These are phyloP conservation scores for Austrofundulus limnaeus DNA, from an alignment of 2,113 vertebrate species.

Conservation along the genomic window DNA sequence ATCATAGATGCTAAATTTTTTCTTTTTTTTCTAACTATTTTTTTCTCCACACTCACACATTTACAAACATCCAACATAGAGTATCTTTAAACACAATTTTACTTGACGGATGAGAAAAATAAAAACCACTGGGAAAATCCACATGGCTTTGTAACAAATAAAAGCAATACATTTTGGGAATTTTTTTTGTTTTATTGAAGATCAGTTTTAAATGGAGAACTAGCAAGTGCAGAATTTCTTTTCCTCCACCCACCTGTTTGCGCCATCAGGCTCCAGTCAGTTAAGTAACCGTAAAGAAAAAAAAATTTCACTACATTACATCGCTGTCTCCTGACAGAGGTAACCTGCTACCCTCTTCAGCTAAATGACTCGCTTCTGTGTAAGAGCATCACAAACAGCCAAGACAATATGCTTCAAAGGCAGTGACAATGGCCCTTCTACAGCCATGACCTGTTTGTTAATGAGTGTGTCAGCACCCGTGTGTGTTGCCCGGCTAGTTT, in stretches of 20 bases:
- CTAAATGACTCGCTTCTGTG: constrained; percentile 63
- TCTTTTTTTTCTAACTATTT: no score
- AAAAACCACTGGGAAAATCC: no score
- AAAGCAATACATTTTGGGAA: neutral
- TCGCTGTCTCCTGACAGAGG: constrained; percentile 39
- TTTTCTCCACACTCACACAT: no score
- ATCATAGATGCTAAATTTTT: no score
- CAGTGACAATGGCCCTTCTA: constrained; percentile 45
- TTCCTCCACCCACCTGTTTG: constrained; percentile 1
- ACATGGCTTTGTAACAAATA: no score
- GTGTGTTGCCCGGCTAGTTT: constrained; percentile 74
- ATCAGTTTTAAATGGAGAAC: neutral
- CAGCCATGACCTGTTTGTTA: constrained; percentile 28
- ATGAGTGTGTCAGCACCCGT: constrained; percentile 27
- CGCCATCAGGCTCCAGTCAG: constrained; percentile 27
- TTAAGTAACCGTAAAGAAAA: constrained; percentile 33
- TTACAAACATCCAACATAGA: no score
- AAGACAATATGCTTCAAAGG: constrained; percentile 46
- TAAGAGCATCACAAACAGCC: constrained; percentile 47
- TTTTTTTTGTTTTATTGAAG: constrained; percentile 1
- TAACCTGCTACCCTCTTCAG: constrained; percentile 48
- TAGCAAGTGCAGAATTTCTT: neutral
- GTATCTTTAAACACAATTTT: no score
- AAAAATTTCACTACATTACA: constrained; percentile 28
- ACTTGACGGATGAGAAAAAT: no score